phyloP scores from a whole-genome alignment of 2,888 invertebrate species.

The Lasioglossum zephyrum region DNA sequence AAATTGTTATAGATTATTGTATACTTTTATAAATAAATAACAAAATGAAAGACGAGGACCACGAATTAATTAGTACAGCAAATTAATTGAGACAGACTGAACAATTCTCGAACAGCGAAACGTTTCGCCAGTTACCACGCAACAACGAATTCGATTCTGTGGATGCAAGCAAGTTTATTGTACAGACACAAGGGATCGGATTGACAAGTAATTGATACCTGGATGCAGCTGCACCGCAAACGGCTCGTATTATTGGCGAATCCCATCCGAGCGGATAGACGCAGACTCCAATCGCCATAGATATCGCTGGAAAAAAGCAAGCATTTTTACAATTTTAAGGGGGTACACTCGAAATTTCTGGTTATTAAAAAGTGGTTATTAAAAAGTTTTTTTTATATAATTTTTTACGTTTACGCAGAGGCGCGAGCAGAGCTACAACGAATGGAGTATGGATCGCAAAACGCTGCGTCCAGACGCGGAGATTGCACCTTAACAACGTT shows the following conservation, averaged over 20 bases:
- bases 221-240: slow-evolving; percentile 94
- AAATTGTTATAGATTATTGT: background rate
- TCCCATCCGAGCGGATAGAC: slow-evolving; percentile 97
- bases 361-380: no score
- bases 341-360: no score
- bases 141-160: background rate
- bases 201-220: slow-evolving; percentile 85
- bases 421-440: no score
- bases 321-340: no score
- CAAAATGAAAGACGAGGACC: background rate
- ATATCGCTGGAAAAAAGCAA: slow-evolving; percentile 78
- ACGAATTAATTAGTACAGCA: no score
- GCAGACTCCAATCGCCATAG: slow-evolving; percentile 94
- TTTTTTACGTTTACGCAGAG: no score
- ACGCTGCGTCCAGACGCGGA: no score
- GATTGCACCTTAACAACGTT: slow-evolving; percentile 15
- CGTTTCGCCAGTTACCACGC: background rate
- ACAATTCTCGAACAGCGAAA: background rate
- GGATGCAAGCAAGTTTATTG: background rate
- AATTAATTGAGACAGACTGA: background rate
- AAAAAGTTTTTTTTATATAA: no score
- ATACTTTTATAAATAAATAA: no score
- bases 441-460: no score
- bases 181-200: background rate
- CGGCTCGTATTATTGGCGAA: slow-evolving; percentile 91